Evolutionary conservation across 2,797 vertebrate genomes (phyloP), one percentile per base, ranked within the genome.

Genomic region (Alosa sapidissima): DNA sequence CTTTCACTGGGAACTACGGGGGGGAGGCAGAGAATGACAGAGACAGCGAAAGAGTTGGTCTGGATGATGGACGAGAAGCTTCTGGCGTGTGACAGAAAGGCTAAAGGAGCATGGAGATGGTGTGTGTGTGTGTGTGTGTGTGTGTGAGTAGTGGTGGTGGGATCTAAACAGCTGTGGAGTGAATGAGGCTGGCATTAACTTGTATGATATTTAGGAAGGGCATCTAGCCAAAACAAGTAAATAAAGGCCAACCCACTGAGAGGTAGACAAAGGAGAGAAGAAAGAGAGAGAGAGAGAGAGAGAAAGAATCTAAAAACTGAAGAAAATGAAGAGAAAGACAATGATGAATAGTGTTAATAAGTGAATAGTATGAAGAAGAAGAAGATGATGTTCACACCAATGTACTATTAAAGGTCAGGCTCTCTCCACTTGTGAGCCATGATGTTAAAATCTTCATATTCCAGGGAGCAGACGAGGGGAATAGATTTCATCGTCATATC

Each of bases 41-140:
- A 19, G 54, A 58, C 14, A 21, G 55, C 3, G 19, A n/a, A 21
- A 58, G 5, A n/a, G 19, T 4, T 4, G 5, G 55, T 28, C n/a
- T 28, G 24, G n/a, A 10, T 65, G 60, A 28, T 65, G n/a, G 60
- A 19, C 0, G 52, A 16, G 14, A 58, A n/a, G 21, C 21, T 13
- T 3, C 52, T 54, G 14, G 52, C 52, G 52, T 14, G 52, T 54
- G 11, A 54, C 52, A 14, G 52, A 54, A 52, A 14, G 52, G 11
- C 11, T 58, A 8, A n/a, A 19, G 55, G 55, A 58, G 55, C 21
- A 58, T 6, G 49, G 49, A 1, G 49, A 6, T 51, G 6, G 48
- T 81, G 3, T 54, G 21, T 45, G 62, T 45, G 19, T 47, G 60
- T 86, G 33, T 52, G 68, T 65, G 60, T 62, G 60, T 62, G 58